Evolutionary conservation across 2,113 vertebrate species (phyloP), one percentile per base, ranked within the genome.

Genomic region (Pardalotus punctatus): DNA sequence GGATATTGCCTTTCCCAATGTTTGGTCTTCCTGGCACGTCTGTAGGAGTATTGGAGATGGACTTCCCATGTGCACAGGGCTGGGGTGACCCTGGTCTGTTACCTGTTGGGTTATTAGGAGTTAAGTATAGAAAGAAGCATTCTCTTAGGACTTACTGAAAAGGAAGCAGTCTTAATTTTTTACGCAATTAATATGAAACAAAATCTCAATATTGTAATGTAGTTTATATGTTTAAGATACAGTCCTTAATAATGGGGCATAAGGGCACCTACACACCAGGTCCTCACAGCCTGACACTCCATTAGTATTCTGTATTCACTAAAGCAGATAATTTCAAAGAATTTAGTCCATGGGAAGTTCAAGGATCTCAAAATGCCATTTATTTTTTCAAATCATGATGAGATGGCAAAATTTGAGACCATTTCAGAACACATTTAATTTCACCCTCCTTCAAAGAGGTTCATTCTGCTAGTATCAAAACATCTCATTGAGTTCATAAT

Each of bases 31-130:
- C 35, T 62, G 50, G 35, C 36, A 6, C 28, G 43, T 42, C 70
- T 83, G 20, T n/a, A 47, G 57, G 29, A 22, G 8, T 87, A 27
- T 5, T 87, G 85, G 45, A 91, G 60, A 14, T 22, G 24, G 38
- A 81, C 27, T 21, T 48, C 18, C 50, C 0, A 0, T 45, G 15
- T 21, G 6, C 1, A 1, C 36, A 43, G 33, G n/a, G 14, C 58
- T 1, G 1, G 8, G 14, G 0, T 69, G 40, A 48, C 31, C 7
- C 27, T 53, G 14, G 21, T 57, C 38, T 79, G 20, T 60, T 69
- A 28, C 0, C 0, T 27, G 5, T 25, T 53, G 25, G 31, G 15
- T 33, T 42, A 9, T 79, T 31, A 64, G 24, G 36, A 91, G 28
- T 43, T 57, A n/a, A 28, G 31, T n/a, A 17, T 5, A 62, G 65